Evolutionary conservation across 2,113 vertebrate species (phyloP), one percentile per base, ranked within the genome.

Genomic region (Sinocyclocheilus rhinocerous): DNA sequence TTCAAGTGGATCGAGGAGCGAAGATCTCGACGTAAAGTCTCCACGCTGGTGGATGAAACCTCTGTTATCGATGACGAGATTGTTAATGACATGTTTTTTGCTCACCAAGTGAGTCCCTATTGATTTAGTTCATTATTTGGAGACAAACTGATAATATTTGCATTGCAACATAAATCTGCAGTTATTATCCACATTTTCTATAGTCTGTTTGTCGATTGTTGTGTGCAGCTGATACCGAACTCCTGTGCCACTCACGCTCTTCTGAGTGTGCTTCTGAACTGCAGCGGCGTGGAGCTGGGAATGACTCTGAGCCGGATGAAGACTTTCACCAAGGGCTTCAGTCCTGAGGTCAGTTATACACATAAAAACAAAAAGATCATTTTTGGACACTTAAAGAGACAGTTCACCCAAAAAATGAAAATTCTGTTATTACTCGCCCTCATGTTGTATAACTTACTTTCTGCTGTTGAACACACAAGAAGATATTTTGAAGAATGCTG

Each of bases 1-100:
- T 99, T 99, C 93, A 99, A 99, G 94, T 99, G 98, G 98, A 99
- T 99, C 83, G 98, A 99, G 92, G 98, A 99, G 86, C 97, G 98
- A 36, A 94, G 98, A 0, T 99, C 98, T 24, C 96, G 98, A 87
- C 96, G 98, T 67, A 99, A 99, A 90, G 97, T 99, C 72, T 99
- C 98, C 89, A 99, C 98, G 0, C 93, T 99, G 91, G 97, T 99
- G 93, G 98, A 99, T 89, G 98, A 99, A 91, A 99, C 98, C 0
- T 99, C 98, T 0, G 98, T 99, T 89, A 98, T 99, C 1, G 98
- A 99, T 4, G 98, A 99, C 76, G 98, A 99, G 87, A 99, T 99
- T 82, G 98, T 99, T 88, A 99, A 99, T 93, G 98, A 98, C 92
- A 99, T 99, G 98, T 99, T 99, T 92, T 99, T 99, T 95, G 98